These are phyloP conservation scores for Eospalax fontanierii DNA, from an alignment of 2,797 vertebrate species.

Conservation along the genomic window DNA sequence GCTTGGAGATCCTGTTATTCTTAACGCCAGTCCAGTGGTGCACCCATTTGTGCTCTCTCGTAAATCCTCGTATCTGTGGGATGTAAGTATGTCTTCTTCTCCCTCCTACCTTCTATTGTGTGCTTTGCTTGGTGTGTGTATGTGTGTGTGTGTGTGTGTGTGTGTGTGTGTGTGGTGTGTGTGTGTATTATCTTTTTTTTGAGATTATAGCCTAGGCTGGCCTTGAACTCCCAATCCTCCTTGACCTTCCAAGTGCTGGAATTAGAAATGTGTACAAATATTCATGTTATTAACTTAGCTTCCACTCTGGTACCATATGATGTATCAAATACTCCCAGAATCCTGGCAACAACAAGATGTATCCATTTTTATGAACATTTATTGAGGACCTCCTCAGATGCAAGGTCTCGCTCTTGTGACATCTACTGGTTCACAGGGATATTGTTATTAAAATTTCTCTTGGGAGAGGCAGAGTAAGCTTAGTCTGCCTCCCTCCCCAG, in stretches of 20 bases:
- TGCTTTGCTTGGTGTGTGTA: background rate
- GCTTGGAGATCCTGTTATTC: constrained; percentile 73
- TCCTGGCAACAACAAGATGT: background rate
- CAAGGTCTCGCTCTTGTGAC: background rate
- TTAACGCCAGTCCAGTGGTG: constrained; percentile 77
- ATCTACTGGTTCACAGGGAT: background rate
- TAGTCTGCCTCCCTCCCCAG: too few species aligned
- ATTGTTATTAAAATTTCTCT: background rate
- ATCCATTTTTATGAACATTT: background rate
- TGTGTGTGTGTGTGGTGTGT: background rate
- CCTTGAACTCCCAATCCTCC: background rate
- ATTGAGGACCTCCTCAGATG: background rate
- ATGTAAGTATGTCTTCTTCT: constrained; percentile 68
- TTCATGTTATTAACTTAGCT: background rate
- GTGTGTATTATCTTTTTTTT: background rate
- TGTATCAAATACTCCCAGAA: background rate
- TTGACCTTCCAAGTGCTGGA: background rate
- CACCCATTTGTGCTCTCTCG: constrained; percentile 78
- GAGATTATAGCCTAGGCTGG: background rate
- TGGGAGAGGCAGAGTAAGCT: too few species aligned
- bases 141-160: background rate
- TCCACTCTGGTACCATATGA: background rate
- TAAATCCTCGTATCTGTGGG: constrained; percentile 72
- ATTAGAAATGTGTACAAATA: background rate
- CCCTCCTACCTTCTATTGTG: background rate